Conservation (phyloP, 1,140 invertebrate genomes). For the Saccostrea glomerata region DNA sequence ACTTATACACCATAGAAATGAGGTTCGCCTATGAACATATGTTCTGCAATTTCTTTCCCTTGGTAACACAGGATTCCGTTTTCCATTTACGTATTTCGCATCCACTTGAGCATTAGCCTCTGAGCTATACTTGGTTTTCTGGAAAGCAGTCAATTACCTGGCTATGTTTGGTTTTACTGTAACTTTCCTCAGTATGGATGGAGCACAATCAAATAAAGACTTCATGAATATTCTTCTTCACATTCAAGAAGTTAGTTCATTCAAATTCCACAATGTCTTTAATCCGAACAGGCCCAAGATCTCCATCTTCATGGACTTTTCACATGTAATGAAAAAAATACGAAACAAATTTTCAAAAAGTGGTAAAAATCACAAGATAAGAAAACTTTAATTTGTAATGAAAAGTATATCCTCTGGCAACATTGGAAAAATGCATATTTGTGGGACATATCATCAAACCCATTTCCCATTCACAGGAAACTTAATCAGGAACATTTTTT, state of each 20-base stretch:
- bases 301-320: conserved; percentile 40
- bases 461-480: conserved; percentile 52
- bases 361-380: conserved; percentile 38
- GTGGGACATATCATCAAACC: conserved; percentile 51
- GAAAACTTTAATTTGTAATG: conserved; percentile 30
- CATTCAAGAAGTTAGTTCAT: conserved; percentile 11
- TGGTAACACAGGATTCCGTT: conserved; percentile 44
- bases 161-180: conserved; percentile 38
- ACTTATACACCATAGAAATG: not conserved
- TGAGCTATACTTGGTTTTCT: conserved; percentile 47
- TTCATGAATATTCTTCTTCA: conserved; percentile 40
- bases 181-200: conserved; percentile 45
- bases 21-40: conserved; percentile 3
- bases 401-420: conserved; percentile 48
- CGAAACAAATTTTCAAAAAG: conserved; percentile 52
- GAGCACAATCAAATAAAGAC: conserved; percentile 51
- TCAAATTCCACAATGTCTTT: conserved; percentile 44
- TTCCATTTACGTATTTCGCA: conserved; percentile 50
- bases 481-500: conserved; percentile 56
- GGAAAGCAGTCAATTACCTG: conserved; percentile 46
- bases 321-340: conserved; percentile 55
- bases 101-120: conserved; percentile 39
- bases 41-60: conserved; percentile 44
- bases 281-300: not conserved
- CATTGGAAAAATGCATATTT: conserved; percentile 49